A percentile compares a stretch with the other conserved stretches of the same genome.
phyloP scores from a whole-genome alignment of 2,888 invertebrate genomes.

The Sicus ferrugineus region DNA sequence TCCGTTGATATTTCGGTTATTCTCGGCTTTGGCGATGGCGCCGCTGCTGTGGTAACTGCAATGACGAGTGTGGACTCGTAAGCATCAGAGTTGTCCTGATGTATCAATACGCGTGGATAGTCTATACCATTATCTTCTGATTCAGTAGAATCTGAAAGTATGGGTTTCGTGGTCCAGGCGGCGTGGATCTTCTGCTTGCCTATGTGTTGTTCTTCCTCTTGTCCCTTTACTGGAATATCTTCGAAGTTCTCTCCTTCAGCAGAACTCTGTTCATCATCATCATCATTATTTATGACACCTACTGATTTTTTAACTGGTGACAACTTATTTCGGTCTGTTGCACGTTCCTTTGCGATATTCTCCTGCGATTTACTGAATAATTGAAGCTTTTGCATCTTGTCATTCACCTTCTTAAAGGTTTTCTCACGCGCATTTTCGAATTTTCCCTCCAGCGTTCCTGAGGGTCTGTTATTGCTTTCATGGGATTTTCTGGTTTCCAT shows the following conservation, averaged over 20 bases:
- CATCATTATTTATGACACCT: constrained; percentile 37
- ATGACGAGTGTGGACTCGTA: constrained; percentile 59
- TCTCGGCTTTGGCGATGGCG: constrained; percentile 40
- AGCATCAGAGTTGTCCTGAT: constrained; percentile 57
- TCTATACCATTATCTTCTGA: constrained; percentile 46
- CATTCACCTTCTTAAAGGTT: constrained; percentile 54
- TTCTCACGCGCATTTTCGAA: constrained; percentile 47
- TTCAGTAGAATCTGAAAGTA: constrained; percentile 50
- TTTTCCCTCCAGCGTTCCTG: constrained; percentile 47
- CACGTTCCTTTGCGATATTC: constrained; percentile 34
- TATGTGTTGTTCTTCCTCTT: constrained; percentile 17
- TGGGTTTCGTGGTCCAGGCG: constrained; percentile 55
- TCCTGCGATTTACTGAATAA: constrained; percentile 50
- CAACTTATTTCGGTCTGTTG: background rate
- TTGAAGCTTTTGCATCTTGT: constrained; percentile 54
- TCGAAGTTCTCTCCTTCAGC: constrained; percentile 40
- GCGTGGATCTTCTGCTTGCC: constrained; percentile 38
- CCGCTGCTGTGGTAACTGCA: constrained; percentile 54
- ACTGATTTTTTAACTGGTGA: background rate
- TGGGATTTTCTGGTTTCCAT: constrained; percentile 32
- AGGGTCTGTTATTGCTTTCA: background rate
- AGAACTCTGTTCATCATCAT: constrained; percentile 42
- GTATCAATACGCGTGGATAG: constrained; percentile 57
- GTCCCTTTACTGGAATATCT: constrained; percentile 39
- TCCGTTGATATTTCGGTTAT: constrained; percentile 40